Base-by-base conservation (phyloP, 1,140 invertebrate species). In the Drosophila simulans region DNA sequence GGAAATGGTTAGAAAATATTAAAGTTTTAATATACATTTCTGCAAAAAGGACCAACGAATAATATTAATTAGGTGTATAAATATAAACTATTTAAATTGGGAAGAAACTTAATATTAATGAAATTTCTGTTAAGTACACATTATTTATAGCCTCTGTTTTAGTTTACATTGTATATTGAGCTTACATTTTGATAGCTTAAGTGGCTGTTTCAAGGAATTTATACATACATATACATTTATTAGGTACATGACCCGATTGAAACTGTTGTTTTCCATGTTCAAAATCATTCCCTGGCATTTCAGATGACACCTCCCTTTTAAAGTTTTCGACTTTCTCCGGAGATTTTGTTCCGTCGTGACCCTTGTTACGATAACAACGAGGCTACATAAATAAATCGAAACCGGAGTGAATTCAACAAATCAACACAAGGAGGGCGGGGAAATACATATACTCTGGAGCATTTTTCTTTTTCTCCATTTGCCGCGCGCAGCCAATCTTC, bases 331-430 rank as follows among this genome's bases (percentile, higher is more conserved):
- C 13, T 46, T 34, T 51, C 27, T 34, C 12, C 13, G 10, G 13
- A 59, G 39, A 45, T 55, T 55, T 54, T 45, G 40, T 7, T 43
- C 39, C 45, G 39, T 56, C 54, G 40, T 82, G 79, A 73, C 79
- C 70, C 59, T 64, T 62, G 35, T 72, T 62, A 46, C 46, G 59
- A 68, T 84, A 60, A 53, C 46, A 68, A 35, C 43, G 46, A 65
- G 35, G 43, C 54, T 64, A 60, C 78, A 82, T 88, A 82, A 86
- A 82, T 75, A 82, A 51, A 71, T 70, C 62, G 46, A 55, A 64
- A 42, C 64, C 48, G 62, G 58, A 86, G 74, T 62, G 35, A 72
- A 72, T 68, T 59, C 43, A 58, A 69, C 66, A 77, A 77, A 71
- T 78, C 79, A 75, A 65, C 57, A 63, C 64, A 25, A 12, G 25